Conservation (phyloP, 1,140 invertebrate genomes). For the Euura lappo region DNA sequence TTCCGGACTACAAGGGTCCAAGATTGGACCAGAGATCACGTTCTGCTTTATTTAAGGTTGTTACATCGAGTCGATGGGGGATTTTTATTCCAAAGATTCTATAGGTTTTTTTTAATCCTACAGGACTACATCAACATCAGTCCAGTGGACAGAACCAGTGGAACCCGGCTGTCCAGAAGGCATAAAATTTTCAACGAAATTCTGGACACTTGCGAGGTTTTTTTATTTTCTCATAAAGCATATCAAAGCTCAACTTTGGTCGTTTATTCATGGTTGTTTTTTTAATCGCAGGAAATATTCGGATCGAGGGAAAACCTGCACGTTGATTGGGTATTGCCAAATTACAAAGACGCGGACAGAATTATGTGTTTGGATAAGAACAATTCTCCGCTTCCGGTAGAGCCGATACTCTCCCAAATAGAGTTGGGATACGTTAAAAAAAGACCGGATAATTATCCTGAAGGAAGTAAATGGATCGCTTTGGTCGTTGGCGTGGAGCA, state of each 20-base stretch:
- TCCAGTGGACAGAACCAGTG: too few relatives aligned
- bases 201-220: constrained; percentile 38
- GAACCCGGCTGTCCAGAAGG: neutral
- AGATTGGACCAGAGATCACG: constrained; percentile 49
- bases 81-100: too few relatives aligned
- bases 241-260: neutral
- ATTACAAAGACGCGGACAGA: constrained; percentile 62
- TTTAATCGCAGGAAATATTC: constrained; percentile 26
- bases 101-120: too few relatives aligned
- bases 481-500: constrained; percentile 56
- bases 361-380: constrained; percentile 60
- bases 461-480: constrained; percentile 55
- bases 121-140: too few relatives aligned
- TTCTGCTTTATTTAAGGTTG: constrained; percentile 54
- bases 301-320: constrained; percentile 33
- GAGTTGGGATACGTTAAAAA: constrained; percentile 52
- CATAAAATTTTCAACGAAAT: constrained; percentile 51
- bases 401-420: constrained; percentile 41
- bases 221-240: constrained; percentile 32
- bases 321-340: constrained; percentile 63
- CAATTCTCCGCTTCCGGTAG: constrained; percentile 48
- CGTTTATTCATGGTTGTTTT: neutral
- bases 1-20: constrained; percentile 63
- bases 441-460: constrained; percentile 45
- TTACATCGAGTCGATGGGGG: too few relatives aligned